These are phyloP conservation scores for Carettochelys insculpta DNA, from an alignment of 2,113 vertebrate genomes.

Conservation along the genomic window DNA sequence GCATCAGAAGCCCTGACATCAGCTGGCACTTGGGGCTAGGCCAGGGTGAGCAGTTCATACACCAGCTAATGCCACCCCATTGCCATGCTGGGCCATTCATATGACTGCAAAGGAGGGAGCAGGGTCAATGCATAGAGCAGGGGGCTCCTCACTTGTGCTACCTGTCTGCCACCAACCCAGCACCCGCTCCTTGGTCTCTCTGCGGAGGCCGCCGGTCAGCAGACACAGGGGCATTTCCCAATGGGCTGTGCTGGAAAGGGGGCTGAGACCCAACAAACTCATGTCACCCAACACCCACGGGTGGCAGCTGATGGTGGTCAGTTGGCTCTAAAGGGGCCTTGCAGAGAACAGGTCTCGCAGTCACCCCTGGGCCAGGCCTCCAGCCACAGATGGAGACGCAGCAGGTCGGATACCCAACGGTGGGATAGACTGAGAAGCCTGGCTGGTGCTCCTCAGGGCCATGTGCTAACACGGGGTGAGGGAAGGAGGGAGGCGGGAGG, in stretches of 20 bases:
- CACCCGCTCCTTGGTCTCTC: neutral
- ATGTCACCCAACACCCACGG: neutral
- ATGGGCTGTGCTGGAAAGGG: too few relatives aligned
- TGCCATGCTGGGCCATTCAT: too few relatives aligned
- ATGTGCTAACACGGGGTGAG: neutral
- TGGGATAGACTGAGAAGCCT: neutral
- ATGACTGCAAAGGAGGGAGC: neutral
- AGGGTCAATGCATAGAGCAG: neutral
- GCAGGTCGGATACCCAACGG: neutral
- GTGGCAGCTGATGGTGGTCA: neutral
- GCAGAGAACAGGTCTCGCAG: neutral
- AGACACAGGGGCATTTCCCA: neutral
- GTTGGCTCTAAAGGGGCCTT: neutral
- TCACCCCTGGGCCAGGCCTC: too few relatives aligned
- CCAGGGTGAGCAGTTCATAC: neutral
- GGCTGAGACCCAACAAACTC: neutral
- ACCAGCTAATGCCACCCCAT: too few relatives aligned
- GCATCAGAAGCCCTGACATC: too few relatives aligned
- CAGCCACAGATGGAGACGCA: neutral
- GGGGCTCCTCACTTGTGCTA: neutral
- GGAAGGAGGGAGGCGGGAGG: accelerated
- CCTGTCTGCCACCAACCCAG: neutral
- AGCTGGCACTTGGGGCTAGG: neutral
- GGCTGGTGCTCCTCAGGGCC: neutral
- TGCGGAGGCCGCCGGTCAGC: neutral